These are phyloP conservation scores for Rhinoptilus africanus DNA, from an alignment of 2,113 vertebrate species.

Conservation along the genomic window DNA sequence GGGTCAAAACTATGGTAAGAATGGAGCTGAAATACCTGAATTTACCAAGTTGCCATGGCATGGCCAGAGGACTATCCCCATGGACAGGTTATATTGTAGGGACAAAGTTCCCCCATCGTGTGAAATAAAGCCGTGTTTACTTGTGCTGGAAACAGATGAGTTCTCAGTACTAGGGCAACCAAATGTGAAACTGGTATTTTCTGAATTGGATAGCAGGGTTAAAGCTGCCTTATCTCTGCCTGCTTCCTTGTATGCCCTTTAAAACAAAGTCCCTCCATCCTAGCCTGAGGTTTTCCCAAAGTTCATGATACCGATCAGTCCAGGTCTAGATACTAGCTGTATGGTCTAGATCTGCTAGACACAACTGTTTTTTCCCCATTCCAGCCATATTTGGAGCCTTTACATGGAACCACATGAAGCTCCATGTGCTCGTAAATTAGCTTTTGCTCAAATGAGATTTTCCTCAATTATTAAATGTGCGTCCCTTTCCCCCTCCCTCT, in stretches of 20 bases:
- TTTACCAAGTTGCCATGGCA: neutral
- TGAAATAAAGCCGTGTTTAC: neutral
- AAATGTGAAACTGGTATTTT: neutral
- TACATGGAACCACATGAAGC: neutral
- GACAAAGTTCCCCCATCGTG: neutral
- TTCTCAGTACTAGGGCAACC: neutral
- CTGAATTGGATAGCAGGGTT: neutral
- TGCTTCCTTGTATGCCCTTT: neutral
- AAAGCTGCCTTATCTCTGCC: neutral
- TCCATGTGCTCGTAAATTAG: neutral
- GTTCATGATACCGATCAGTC: neutral
- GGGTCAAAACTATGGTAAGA: neutral
- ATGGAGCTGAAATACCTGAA: neutral
- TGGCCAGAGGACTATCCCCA: neutral
- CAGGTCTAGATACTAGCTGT: neutral
- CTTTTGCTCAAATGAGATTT: constrained; percentile 19
- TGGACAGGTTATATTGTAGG: neutral
- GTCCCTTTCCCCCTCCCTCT: neutral
- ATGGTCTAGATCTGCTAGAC: neutral
- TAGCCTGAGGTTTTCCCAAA: neutral
- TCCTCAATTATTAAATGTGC: neutral
- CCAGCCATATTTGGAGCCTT: neutral
- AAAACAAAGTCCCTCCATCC: neutral
- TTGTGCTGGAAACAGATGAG: neutral
- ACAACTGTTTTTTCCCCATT: neutral